A percentile compares a stretch with the other conserved stretches of the same genome.
phyloP scores from a whole-genome alignment of 2,888 invertebrate genomes.

The Steinernema hermaphroditum region DNA sequence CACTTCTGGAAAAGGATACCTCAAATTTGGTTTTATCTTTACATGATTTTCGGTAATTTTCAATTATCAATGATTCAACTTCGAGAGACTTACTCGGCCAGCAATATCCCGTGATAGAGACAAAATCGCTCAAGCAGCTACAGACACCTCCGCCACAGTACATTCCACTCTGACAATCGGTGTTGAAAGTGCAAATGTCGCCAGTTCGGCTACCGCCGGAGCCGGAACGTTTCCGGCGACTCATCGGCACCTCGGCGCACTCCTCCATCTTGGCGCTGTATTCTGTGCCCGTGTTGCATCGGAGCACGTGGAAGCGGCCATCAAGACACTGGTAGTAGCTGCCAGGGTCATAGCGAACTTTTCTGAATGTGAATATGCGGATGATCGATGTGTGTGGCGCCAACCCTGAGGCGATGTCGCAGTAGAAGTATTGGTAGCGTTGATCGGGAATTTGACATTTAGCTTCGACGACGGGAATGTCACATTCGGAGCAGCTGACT shows the following conservation, averaged over 20 bases:
- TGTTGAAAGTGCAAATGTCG: constrained; percentile 60
- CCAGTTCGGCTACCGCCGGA: constrained; percentile 38
- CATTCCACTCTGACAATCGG: constrained; percentile 63
- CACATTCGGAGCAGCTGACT: neutral
- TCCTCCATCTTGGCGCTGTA: neutral
- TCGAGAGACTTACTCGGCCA: constrained; percentile 60
- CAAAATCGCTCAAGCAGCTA: constrained; percentile 59
- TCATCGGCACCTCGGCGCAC: constrained; percentile 5
- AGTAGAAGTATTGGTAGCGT: neutral
- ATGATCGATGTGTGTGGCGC: neutral
- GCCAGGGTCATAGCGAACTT: neutral
- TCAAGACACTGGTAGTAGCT: constrained; percentile 1
- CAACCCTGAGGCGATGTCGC: neutral
- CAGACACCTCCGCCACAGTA: constrained; percentile 63
- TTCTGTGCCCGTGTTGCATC: neutral
- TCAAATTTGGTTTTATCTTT: too few relatives aligned
- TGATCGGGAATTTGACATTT: neutral
- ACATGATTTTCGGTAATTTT: too few relatives aligned
- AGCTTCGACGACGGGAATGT: neutral
- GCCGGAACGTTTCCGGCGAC: neutral
- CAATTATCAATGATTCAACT: too few relatives aligned
- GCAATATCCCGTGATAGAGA: constrained; percentile 60
- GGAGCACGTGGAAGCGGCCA: neutral
- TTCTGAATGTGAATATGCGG: neutral
- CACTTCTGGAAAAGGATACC: constrained; percentile 52